Conservation (phyloP, 1,140 invertebrate genomes). For the Drosophila trapezifrons region DNA sequence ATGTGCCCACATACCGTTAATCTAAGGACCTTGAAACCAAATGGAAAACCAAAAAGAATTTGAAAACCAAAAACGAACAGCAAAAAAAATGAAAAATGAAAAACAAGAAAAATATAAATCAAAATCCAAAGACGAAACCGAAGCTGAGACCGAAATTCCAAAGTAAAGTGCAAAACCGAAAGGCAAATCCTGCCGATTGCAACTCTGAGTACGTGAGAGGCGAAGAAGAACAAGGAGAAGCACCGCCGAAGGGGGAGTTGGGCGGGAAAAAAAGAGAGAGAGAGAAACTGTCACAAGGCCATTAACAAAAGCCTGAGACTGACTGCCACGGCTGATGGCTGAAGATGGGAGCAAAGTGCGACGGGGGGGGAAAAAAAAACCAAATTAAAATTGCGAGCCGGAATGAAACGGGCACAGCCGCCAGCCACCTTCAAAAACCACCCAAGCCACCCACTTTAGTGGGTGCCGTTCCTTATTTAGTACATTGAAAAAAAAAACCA, state of each 20-base stretch:
- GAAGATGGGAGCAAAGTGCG: slow-evolving; percentile 5
- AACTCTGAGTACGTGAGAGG: slow-evolving; percentile 24
- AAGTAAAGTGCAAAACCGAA: slow-evolving; percentile 25
- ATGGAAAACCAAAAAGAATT: slow-evolving; percentile 33
- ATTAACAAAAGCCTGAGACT: slow-evolving; percentile 79
- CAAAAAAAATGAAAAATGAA: not conserved
- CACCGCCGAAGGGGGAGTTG: not conserved
- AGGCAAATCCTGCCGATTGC: slow-evolving; percentile 34
- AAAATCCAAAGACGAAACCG: slow-evolving; percentile 19
- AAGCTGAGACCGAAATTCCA: slow-evolving; percentile 19
- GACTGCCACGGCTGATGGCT: slow-evolving; percentile 55
- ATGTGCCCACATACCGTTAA: slow-evolving; percentile 1
- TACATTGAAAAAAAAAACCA: not conserved
- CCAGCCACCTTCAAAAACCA: slow-evolving; percentile 3
- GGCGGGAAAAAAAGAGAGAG: not conserved
- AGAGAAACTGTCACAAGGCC: slow-evolving; percentile 76
- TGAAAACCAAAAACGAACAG: not conserved
- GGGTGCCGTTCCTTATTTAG: not conserved
- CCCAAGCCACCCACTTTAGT: slow-evolving; percentile 4
- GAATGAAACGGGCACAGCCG: slow-evolving; percentile 61
- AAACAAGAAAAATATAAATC: slow-evolving; percentile 4
- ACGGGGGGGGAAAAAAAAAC: slow-evolving; percentile 41
- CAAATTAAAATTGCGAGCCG: slow-evolving; percentile 74
- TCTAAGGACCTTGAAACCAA: slow-evolving; percentile 26
- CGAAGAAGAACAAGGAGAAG: slow-evolving; percentile 9